Evolutionary conservation across 2,797 vertebrate species (phyloP).

Genomic region (Neosalanx taihuensis): DNA sequence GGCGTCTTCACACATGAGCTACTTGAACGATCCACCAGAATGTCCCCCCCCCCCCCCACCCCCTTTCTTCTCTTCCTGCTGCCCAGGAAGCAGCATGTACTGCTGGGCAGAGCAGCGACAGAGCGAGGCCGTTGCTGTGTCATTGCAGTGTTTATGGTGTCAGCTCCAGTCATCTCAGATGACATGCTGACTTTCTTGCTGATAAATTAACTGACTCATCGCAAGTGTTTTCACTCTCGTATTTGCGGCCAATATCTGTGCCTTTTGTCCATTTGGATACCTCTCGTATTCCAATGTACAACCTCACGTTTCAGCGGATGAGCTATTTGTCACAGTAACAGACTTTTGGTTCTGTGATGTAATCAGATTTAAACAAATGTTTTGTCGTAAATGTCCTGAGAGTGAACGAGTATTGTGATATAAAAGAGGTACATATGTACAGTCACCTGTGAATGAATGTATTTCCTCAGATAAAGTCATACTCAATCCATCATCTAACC

Average conservation of each 20-base stretch:
- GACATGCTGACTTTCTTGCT: conserved; percentile 3
- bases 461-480: background rate
- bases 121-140: background rate
- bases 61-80: conserved; percentile 11
- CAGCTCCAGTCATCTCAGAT: conserved; percentile 20
- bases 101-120: background rate
- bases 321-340: background rate
- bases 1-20: conserved; percentile 51
- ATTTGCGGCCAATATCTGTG: background rate
- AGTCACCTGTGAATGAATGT: background rate
- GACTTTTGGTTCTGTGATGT: background rate
- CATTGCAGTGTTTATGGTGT: conserved; percentile 7
- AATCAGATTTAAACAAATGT: background rate
- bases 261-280: background rate
- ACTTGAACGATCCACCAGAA: conserved; percentile 13
- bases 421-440: background rate
- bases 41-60: conserved; percentile 10
- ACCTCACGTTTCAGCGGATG: too few species aligned
- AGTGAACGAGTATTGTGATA: background rate
- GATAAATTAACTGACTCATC: conserved; percentile 13
- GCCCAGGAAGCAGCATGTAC: conserved; percentile 37
- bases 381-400: conserved; percentile 6
- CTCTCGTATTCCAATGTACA: background rate
- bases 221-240: background rate
- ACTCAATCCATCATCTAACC: conserved; percentile 13